phyloP scores from a whole-genome alignment of 1,140 invertebrate genomes.

The Marisa cornuarietis region DNA sequence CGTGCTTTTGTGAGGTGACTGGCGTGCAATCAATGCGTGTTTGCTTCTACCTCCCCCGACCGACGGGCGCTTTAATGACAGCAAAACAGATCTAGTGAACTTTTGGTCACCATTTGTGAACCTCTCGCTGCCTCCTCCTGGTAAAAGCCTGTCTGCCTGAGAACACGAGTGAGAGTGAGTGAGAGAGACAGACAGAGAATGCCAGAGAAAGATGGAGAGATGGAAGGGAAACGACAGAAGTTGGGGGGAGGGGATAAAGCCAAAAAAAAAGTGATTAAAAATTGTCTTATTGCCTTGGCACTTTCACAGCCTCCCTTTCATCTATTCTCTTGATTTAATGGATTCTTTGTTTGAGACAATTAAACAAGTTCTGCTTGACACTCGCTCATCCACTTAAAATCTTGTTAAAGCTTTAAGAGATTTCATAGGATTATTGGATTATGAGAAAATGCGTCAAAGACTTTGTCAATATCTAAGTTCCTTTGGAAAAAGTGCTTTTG shows the following conservation, averaged over 20 bases:
- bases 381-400: no score
- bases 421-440: no score
- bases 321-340: no score
- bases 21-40: slow-evolving; percentile 2
- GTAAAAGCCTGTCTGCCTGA: background rate
- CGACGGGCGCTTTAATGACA: background rate
- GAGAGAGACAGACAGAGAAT: slow-evolving; percentile 13
- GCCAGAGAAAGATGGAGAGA: slow-evolving; percentile 17
- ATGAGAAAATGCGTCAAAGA: no score
- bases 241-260: background rate
- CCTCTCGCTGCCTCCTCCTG: background rate
- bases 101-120: background rate
- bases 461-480: no score
- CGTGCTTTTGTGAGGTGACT: background rate
- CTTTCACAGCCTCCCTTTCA: no score
- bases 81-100: background rate
- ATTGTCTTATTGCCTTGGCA: no score
- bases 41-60: background rate
- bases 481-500: no score
- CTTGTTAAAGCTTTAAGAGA: no score
- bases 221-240: background rate
- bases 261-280: background rate
- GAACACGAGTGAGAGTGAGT: slow-evolving; percentile 3
- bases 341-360: no score
- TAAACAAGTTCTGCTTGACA: no score